Percentiles rank a stretch among this genome's conserved stretches.
phyloP scores from a whole-genome alignment of 2,888 invertebrate species.

The Netelia fuscicornis region DNA sequence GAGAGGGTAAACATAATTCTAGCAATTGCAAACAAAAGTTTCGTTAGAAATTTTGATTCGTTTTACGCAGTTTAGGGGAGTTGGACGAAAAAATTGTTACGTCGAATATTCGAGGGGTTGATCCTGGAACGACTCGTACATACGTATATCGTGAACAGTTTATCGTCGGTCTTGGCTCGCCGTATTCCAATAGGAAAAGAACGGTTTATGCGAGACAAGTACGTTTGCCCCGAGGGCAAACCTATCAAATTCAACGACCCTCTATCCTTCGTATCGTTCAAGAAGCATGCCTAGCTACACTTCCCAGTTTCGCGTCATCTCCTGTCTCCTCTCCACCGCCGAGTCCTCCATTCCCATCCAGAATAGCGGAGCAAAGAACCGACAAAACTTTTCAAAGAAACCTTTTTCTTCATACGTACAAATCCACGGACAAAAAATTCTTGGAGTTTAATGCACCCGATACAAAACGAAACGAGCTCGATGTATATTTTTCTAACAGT shows the following conservation, averaged over 20 bases:
- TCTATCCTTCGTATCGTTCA: not conserved
- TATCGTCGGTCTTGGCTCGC: slow-evolving; percentile 30
- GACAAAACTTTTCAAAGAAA: slow-evolving; percentile 52
- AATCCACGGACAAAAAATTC: not conserved
- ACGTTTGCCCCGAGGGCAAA: slow-evolving; percentile 53
- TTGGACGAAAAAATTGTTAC: not conserved
- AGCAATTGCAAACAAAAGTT: too few species aligned
- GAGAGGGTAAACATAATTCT: too few species aligned
- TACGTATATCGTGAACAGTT: too few species aligned
- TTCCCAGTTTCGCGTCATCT: slow-evolving; percentile 27
- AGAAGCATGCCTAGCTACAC: slow-evolving; percentile 18
- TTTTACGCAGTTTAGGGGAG: not conserved
- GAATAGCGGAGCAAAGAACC: slow-evolving; percentile 21
- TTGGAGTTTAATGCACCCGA: slow-evolving; percentile 48
- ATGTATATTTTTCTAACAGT: not conserved
- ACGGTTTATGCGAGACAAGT: slow-evolving; percentile 46
- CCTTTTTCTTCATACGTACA: slow-evolving; percentile 5
- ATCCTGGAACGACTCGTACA: too few species aligned
- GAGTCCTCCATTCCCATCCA: not conserved
- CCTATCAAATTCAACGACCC: slow-evolving; percentile 56
- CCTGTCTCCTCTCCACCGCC: not conserved
- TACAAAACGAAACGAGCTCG: slow-evolving; percentile 21
- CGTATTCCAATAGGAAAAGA: slow-evolving; percentile 20
- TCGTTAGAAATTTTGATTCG: too few species aligned
- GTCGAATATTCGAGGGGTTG: not conserved